These are phyloP conservation scores for Lucilia sericata DNA, from an alignment of 1,140 invertebrate species.

Conservation along the genomic window DNA sequence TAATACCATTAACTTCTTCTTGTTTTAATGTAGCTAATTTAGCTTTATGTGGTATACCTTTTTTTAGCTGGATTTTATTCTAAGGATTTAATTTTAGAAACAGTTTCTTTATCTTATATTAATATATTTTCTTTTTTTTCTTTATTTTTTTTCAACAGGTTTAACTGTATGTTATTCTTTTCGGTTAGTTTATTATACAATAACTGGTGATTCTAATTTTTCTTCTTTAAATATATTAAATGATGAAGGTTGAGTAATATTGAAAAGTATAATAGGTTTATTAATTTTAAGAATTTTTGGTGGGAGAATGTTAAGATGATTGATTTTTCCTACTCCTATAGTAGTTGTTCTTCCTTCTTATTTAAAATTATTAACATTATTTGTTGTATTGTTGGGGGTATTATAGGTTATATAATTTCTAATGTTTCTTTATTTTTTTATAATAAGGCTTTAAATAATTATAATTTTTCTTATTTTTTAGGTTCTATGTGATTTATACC, in stretches of 20 bases:
- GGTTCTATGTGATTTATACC: slow-evolving; percentile 50
- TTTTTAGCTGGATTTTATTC: slow-evolving; percentile 75
- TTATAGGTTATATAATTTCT: slow-evolving; percentile 67
- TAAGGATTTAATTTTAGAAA: slow-evolving; percentile 74
- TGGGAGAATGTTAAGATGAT: slow-evolving; percentile 67
- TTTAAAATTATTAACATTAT: slow-evolving; percentile 68
- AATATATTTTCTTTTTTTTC: slow-evolving; percentile 70
- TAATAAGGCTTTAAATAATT: slow-evolving; percentile 66
- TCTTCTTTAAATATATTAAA: slow-evolving; percentile 66
- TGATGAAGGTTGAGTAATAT: slow-evolving; percentile 69
- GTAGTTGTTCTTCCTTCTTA: slow-evolving; percentile 69
- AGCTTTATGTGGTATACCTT: slow-evolving; percentile 72
- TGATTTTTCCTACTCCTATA: slow-evolving; percentile 68
- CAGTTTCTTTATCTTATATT: slow-evolving; percentile 68
- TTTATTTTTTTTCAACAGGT: slow-evolving; percentile 65
- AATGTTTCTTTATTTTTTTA: slow-evolving; percentile 62
- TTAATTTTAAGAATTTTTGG: slow-evolving; percentile 69
- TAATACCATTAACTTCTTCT: slow-evolving; percentile 67
- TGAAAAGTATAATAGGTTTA: slow-evolving; percentile 69
- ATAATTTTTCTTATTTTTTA: slow-evolving; percentile 67
- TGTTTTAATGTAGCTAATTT: slow-evolving; percentile 71
- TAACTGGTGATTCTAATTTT: slow-evolving; percentile 69
- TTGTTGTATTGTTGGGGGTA: slow-evolving; percentile 66
- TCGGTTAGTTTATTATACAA: slow-evolving; percentile 71
- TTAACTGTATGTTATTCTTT: slow-evolving; percentile 67